phyloP scores from a whole-genome alignment of 2,888 invertebrate species.

The Hoplodrina ambigua region DNA sequence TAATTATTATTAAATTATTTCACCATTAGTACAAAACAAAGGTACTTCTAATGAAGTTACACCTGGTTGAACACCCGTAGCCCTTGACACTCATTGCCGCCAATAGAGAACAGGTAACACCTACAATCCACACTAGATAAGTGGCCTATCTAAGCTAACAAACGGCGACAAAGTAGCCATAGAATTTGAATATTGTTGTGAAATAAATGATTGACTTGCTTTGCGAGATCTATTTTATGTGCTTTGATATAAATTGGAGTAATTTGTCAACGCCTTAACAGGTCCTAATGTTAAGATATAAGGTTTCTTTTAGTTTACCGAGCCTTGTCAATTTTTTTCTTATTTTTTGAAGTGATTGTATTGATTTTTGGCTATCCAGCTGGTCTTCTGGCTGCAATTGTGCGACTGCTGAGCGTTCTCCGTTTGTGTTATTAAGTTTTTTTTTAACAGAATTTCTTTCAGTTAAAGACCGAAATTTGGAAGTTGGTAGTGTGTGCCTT shows the following conservation, averaged over 20 bases:
- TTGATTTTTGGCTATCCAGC: no score
- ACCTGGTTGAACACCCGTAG: conserved; percentile 47
- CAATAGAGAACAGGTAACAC: conserved; percentile 53
- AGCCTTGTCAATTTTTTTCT: no score
- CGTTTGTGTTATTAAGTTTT: no score
- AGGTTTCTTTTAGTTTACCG: no score
- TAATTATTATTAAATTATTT: conserved; percentile 3
- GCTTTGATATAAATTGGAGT: not conserved
- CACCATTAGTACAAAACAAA: conserved; percentile 14
- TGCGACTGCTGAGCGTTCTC: no score
- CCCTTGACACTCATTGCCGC: conserved; percentile 50
- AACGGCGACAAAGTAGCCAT: conserved; percentile 54
- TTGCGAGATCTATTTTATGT: conserved; percentile 29
- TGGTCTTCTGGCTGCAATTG: no score
- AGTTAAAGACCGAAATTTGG: no score
- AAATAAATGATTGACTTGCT: conserved; percentile 52
- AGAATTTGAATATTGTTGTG: conserved; percentile 54
- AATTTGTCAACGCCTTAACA: conserved; percentile 15
- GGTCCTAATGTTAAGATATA: not conserved
- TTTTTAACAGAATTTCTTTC: no score
- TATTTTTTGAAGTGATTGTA: no score
- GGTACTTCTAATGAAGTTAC: conserved; percentile 35
- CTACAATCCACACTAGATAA: conserved; percentile 51
- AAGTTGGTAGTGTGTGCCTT: no score
- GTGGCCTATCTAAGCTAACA: conserved; percentile 54